Evolutionary conservation across 2,113 vertebrate genomes (phyloP).

Genomic region (Zosterops borbonicus): DNA sequence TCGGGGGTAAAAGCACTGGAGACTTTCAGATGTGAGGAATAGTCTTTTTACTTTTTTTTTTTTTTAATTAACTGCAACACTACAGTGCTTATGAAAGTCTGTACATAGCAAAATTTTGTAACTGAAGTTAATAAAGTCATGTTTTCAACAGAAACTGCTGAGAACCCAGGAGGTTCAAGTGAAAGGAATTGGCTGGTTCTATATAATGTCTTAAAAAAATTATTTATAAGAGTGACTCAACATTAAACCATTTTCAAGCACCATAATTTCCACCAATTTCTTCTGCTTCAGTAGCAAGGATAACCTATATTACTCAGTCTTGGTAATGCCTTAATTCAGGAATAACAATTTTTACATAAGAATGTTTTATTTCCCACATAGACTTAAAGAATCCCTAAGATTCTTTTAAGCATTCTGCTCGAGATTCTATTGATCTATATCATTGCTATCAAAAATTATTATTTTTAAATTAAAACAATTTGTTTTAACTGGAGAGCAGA

Average conservation of each 20-base stretch:
- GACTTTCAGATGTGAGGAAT: background rate
- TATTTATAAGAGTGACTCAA: background rate
- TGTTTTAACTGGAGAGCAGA: background rate
- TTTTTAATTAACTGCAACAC: background rate
- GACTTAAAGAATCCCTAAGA: background rate
- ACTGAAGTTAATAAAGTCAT: background rate
- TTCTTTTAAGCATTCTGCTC: background rate
- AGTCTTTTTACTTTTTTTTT: background rate
- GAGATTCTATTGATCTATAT: background rate
- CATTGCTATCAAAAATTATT: background rate
- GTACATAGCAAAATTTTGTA: background rate
- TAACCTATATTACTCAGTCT: background rate
- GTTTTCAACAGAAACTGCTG: background rate
- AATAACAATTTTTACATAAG: background rate
- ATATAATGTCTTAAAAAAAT: background rate
- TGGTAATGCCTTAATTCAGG: background rate
- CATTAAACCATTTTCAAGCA: background rate
- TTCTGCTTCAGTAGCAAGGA: background rate
- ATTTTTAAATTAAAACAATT: background rate
- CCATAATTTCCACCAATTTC: background rate
- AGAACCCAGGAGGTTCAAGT: background rate
- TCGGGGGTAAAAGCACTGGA: background rate
- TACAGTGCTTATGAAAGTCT: background rate
- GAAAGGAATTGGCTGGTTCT: background rate
- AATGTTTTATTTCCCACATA: background rate